These are phyloP conservation scores for Rhabdomys dilectus DNA, from an alignment of 2,113 vertebrate species.

Conservation along the genomic window DNA sequence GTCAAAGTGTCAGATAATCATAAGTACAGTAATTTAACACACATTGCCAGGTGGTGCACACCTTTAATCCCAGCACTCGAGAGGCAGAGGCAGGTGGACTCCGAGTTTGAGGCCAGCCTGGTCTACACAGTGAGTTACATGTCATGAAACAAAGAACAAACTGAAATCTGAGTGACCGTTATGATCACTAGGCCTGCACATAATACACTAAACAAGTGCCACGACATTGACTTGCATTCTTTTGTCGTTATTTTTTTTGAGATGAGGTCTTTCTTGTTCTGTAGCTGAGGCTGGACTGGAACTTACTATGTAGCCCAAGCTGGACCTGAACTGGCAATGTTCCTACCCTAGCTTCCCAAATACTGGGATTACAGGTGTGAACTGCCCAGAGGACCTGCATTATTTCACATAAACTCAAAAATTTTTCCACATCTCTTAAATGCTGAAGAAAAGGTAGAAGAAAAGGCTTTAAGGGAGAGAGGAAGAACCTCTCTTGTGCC, in stretches of 20 bases:
- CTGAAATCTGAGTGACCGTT: background rate
- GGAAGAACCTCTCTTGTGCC: background rate
- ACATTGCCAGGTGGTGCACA: background rate
- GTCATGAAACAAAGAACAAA: background rate
- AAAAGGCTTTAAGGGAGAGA: background rate
- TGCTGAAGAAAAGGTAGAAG: background rate
- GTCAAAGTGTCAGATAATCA: background rate
- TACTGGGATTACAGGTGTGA: background rate
- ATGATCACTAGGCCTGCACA: background rate
- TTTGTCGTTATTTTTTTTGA: background rate
- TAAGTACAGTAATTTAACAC: background rate
- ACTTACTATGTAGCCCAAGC: background rate
- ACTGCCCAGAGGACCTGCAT: background rate
- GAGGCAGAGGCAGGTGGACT: background rate
- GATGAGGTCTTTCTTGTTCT: background rate
- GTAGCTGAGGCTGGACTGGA: background rate
- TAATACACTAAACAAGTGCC: background rate
- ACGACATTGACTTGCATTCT: background rate
- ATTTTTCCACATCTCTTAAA: background rate
- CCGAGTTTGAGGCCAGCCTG: background rate
- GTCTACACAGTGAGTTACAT: no score
- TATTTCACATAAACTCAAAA: background rate
- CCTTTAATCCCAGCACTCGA: background rate
- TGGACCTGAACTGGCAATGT: no score
- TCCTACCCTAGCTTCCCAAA: background rate